phyloP scores from a whole-genome alignment of 1,140 invertebrate genomes.

The Ostrea denselamellosa region DNA sequence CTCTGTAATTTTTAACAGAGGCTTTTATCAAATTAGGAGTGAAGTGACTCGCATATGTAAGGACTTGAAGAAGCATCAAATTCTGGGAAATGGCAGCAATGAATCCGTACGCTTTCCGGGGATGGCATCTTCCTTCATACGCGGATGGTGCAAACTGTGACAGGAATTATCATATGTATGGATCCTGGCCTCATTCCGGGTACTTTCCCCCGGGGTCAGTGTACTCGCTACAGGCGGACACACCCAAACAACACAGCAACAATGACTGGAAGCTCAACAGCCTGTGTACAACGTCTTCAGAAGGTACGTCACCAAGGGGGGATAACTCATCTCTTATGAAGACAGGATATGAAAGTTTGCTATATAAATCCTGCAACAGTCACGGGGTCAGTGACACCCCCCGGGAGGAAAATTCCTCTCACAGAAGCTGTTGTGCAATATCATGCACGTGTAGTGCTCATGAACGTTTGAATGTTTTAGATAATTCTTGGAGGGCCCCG shows the following conservation, averaged over 20 bases:
- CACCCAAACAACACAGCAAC: constrained; percentile 67
- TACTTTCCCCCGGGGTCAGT: constrained; percentile 73
- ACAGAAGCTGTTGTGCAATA: constrained; percentile 73
- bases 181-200: constrained; percentile 70
- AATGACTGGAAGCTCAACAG: constrained; percentile 73
- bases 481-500: constrained; percentile 69
- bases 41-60: constrained; percentile 21
- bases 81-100: constrained; percentile 64
- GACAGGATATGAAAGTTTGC: constrained; percentile 69
- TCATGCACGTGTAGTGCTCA: constrained; percentile 73
- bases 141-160: constrained; percentile 72
- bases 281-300: constrained; percentile 65
- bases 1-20: constrained; percentile 32
- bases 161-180: constrained; percentile 74
- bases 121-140: constrained; percentile 74
- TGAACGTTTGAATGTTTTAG: constrained; percentile 70
- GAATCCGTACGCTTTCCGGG: constrained; percentile 75
- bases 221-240: constrained; percentile 72
- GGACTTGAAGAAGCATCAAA: constrained; percentile 18
- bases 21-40: constrained; percentile 20
- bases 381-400: constrained; percentile 54
- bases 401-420: constrained; percentile 63
- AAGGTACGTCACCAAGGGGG: constrained; percentile 63
- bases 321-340: constrained; percentile 59
- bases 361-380: constrained; percentile 68